Percentiles rank a stretch among this genome's conserved stretches.
phyloP scores from a whole-genome alignment of 2,113 vertebrate genomes.

The Xenopus laevis region DNA sequence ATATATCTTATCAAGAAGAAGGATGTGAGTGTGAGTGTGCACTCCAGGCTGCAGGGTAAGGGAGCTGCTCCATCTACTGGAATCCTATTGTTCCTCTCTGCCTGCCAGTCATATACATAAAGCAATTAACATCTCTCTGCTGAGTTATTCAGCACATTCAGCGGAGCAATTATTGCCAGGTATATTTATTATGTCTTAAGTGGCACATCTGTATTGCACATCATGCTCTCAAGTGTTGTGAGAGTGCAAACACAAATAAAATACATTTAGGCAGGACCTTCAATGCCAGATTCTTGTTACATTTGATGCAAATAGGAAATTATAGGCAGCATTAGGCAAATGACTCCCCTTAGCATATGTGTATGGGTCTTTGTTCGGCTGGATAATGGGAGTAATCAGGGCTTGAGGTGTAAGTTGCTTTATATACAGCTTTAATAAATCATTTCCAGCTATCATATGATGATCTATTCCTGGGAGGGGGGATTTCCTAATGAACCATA shows the following conservation, averaged over 20 bases:
- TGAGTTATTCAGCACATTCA: conserved; percentile 29
- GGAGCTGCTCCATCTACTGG: neutral
- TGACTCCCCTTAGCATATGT: neutral
- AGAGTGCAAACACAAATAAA: conserved; percentile 12
- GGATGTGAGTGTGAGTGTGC: too few relatives aligned
- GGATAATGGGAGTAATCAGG: neutral
- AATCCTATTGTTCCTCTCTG: neutral
- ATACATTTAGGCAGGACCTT: conserved; percentile 6
- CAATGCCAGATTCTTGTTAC: neutral
- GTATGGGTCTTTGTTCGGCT: neutral
- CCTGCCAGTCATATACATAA: neutral
- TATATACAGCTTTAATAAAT: too few relatives aligned
- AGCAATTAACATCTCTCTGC: neutral
- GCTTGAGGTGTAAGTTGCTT: too few relatives aligned
- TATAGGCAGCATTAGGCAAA: neutral
- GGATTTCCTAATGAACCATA: too few relatives aligned
- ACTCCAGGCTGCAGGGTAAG: too few relatives aligned
- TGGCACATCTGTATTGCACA: conserved; percentile 15
- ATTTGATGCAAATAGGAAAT: neutral
- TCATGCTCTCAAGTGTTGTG: conserved; percentile 7
- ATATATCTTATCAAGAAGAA: too few relatives aligned
- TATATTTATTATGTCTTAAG: conserved; percentile 29
- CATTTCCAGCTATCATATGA: too few relatives aligned
- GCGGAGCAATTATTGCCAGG: conserved; percentile 23
- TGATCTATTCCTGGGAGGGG: too few relatives aligned